These are phyloP conservation scores for Stenchaetothrips biformis DNA, from an alignment of 2,888 invertebrate species.

Conservation along the genomic window DNA sequence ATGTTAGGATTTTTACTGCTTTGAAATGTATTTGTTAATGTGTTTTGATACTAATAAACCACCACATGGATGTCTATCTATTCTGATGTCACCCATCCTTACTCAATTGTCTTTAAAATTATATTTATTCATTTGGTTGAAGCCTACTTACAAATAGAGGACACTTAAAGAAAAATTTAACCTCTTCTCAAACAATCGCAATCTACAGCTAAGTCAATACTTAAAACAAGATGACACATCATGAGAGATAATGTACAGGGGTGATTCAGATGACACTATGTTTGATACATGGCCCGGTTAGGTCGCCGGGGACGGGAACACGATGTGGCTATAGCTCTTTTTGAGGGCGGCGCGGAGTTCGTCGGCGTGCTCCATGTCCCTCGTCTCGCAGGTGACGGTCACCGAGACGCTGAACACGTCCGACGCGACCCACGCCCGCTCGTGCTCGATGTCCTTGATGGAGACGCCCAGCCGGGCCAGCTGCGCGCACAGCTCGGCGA, in stretches of 20 bases:
- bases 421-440: slow-evolving; percentile 86
- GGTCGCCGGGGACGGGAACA: not conserved
- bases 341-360: slow-evolving; percentile 56
- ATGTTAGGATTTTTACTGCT: no score
- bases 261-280: not conserved
- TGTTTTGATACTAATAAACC: no score
- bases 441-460: slow-evolving; percentile 94
- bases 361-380: slow-evolving; percentile 70
- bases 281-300: not conserved
- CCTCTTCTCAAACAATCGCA: no score
- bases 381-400: slow-evolving; percentile 84
- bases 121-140: not conserved
- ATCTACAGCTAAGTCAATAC: not conserved
- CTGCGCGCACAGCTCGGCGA: slow-evolving; percentile 74
- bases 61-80: no score
- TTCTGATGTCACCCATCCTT: no score
- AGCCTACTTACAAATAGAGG: not conserved
- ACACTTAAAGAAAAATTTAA: no score
- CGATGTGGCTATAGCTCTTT: slow-evolving; percentile 48
- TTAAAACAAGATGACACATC: not conserved
- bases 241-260: not conserved
- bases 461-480: slow-evolving; percentile 74
- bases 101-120: no score
- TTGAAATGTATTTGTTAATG: no score
- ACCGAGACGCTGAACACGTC: slow-evolving; percentile 82